Evolutionary conservation across 2,888 invertebrate species (phyloP).

Genomic region (Syritta pipiens): DNA sequence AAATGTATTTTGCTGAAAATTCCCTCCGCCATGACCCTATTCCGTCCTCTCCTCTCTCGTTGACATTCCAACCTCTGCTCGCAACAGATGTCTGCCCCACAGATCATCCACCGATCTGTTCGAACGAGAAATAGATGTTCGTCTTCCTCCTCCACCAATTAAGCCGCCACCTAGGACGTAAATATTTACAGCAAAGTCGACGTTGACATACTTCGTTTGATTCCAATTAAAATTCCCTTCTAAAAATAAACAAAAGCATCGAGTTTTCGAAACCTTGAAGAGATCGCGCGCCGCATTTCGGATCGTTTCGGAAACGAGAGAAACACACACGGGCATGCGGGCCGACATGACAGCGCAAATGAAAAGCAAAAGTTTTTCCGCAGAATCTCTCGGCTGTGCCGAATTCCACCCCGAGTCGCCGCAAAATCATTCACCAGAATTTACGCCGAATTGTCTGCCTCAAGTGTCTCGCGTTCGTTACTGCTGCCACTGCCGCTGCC

Average conservation of each 20-base stretch:
- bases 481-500: too few relatives aligned
- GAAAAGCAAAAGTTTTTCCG: constrained; percentile 61
- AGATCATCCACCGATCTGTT: too few relatives aligned
- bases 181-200: constrained; percentile 31
- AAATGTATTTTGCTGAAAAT: too few relatives aligned
- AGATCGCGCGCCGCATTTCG: neutral
- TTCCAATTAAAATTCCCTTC: constrained; percentile 63
- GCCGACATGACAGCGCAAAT: constrained; percentile 32
- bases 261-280: constrained; percentile 42
- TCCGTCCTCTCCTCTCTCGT: too few relatives aligned
- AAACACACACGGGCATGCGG: too few relatives aligned
- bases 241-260: constrained; percentile 39
- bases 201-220: constrained; percentile 62
- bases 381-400: constrained; percentile 17
- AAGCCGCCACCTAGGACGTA: too few relatives aligned
- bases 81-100: too few relatives aligned
- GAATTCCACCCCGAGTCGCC: neutral
- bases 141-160: too few relatives aligned
- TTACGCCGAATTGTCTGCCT: constrained; percentile 65
- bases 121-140: too few relatives aligned
- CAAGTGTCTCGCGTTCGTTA: constrained; percentile 26
- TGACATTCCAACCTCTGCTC: too few relatives aligned
- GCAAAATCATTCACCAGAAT: constrained; percentile 46
- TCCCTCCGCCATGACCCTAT: too few relatives aligned
- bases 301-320: constrained; percentile 9